phyloP scores from a whole-genome alignment of 2,113 vertebrate genomes.

The Platysternon megacephalum region DNA sequence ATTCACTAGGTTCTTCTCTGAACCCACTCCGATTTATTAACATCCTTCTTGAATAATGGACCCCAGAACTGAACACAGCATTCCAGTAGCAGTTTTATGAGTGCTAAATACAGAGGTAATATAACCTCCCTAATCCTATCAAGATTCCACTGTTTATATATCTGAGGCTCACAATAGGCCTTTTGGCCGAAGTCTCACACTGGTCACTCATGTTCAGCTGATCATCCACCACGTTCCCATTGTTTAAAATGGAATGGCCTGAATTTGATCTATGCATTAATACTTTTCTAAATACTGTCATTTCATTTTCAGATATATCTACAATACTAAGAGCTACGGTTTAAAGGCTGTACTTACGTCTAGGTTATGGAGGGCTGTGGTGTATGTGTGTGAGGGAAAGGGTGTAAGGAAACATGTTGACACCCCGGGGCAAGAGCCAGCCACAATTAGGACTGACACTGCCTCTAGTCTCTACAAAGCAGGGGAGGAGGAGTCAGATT shows the following conservation, averaged over 20 bases:
- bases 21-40: not conserved
- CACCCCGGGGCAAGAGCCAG: accelerated
- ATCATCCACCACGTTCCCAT: not conserved
- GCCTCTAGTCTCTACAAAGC: not conserved
- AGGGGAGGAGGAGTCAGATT: not conserved
- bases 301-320: not conserved
- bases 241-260: not conserved
- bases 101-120: not conserved
- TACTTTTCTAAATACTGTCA: not conserved
- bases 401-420: not conserved
- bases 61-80: not conserved
- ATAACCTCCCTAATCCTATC: not conserved
- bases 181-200: no score
- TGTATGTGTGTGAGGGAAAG: not conserved
- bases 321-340: not conserved
- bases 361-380: not conserved
- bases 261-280: not conserved
- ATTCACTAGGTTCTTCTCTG: not conserved
- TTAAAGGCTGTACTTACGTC: not conserved
- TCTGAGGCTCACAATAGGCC: not conserved
- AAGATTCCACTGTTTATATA: not conserved
- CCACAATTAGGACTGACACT: not conserved
- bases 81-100: not conserved
- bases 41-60: not conserved
- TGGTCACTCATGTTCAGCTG: not conserved